Evolutionary conservation across 2,113 vertebrate species (phyloP).

Genomic region (Trichomycterus rosablanca): DNA sequence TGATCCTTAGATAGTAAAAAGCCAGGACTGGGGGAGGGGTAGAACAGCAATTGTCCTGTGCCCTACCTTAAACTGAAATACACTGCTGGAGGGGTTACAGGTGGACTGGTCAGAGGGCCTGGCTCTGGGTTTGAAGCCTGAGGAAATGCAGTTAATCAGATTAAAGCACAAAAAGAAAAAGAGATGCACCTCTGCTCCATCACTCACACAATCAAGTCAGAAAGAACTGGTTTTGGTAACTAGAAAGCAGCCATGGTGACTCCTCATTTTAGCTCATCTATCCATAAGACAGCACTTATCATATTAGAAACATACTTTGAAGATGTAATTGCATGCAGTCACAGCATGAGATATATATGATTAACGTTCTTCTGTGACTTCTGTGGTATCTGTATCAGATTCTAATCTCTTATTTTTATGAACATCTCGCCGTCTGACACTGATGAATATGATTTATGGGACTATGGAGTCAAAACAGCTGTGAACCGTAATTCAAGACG

Average conservation of each 20-base stretch:
- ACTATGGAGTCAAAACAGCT: no score
- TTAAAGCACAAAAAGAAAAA: conserved; percentile 5
- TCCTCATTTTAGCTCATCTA: background rate
- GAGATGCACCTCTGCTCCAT: no score
- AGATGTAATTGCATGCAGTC: background rate
- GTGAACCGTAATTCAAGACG: background rate
- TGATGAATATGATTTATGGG: conserved; percentile 12
- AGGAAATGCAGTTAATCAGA: conserved; percentile 34
- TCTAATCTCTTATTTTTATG: conserved; percentile 16
- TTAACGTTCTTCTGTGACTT: background rate
- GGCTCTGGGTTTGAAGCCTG: conserved; percentile 30
- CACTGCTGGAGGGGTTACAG: conserved; percentile 7
- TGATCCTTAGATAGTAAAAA: no score
- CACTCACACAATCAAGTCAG: no score
- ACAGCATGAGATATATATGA: conserved; percentile 10
- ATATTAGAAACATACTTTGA: conserved; percentile 11
- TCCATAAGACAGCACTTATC: background rate
- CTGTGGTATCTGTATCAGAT: conserved; percentile 5
- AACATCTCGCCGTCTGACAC: conserved; percentile 20
- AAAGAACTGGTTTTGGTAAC: conserved; percentile 2
- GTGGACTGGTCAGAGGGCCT: conserved; percentile 12
- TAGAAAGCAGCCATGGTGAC: background rate
- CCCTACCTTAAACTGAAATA: background rate
- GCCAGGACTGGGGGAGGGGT: no score
- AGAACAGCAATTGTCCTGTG: no score